phyloP scores from a whole-genome alignment of 2,113 vertebrate genomes.

The Choloepus hoffmanni region DNA sequence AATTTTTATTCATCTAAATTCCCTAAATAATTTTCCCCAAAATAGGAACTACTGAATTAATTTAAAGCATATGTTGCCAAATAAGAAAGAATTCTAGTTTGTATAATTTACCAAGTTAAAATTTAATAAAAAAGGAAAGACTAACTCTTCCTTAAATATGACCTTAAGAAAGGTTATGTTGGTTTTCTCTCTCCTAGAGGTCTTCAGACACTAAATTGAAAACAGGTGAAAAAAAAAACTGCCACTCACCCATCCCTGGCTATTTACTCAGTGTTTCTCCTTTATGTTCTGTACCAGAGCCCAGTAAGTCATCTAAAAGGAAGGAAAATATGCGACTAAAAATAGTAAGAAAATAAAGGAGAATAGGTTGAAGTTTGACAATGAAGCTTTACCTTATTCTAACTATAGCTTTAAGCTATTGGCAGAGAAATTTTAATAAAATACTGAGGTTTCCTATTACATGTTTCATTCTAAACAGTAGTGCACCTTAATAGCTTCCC shows the following conservation, averaged over 20 bases:
- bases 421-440: constrained; percentile 75
- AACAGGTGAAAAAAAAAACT: constrained; percentile 37
- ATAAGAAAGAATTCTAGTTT: constrained; percentile 62
- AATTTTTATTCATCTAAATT: constrained; percentile 66
- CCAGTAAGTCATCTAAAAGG: neutral
- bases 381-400: constrained; percentile 53
- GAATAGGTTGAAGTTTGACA: constrained; percentile 37
- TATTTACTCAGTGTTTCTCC: neutral
- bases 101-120: constrained; percentile 72
- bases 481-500: constrained; percentile 33
- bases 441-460: constrained; percentile 59
- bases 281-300: neutral
- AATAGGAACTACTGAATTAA: constrained; percentile 75
- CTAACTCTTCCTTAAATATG: constrained; percentile 61
- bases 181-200: neutral
- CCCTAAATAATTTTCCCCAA: constrained; percentile 67
- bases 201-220: constrained; percentile 71
- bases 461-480: constrained; percentile 62
- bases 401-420: constrained; percentile 46
- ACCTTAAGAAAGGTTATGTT: constrained; percentile 56
- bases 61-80: constrained; percentile 73
- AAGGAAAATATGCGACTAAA: constrained; percentile 54
- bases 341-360: constrained; percentile 55
- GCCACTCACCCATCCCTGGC: neutral
- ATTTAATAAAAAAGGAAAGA: constrained; percentile 74